Conservation (phyloP, 2,113 vertebrate species). For the Boleophthalmus pectinirostris region DNA sequence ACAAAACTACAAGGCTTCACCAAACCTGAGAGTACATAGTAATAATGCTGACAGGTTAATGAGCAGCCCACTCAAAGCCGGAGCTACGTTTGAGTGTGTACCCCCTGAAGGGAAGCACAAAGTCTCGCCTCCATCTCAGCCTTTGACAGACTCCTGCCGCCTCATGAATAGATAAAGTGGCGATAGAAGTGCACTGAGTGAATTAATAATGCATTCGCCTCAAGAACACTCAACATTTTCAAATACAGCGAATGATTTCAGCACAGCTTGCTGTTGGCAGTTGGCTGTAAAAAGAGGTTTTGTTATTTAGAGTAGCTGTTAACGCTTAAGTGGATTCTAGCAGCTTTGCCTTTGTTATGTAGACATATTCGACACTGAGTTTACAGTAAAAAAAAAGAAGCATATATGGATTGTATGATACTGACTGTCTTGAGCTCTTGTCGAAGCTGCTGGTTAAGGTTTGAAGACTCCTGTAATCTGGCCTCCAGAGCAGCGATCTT, state of each 20-base stretch:
- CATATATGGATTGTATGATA: background rate
- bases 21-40: background rate
- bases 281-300: background rate
- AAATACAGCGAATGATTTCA: conserved; percentile 5
- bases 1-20: background rate
- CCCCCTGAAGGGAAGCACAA: conserved; percentile 24
- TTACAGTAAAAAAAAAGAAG: background rate
- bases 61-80: background rate
- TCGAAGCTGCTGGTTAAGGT: conserved; percentile 95
- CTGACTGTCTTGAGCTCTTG: conserved; percentile 97
- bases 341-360: background rate
- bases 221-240: conserved; percentile 26
- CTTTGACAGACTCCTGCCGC: conserved; percentile 27
- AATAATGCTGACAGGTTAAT: background rate
- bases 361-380: background rate
- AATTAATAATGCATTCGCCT: conserved; percentile 51
- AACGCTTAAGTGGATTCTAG: background rate
- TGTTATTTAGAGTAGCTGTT: background rate
- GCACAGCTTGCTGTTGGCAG: conserved; percentile 12
- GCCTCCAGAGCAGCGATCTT: conserved; percentile 97
- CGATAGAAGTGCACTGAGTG: conserved; percentile 13
- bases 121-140: conserved; percentile 11
- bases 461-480: conserved; percentile 95
- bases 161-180: conserved; percentile 63
- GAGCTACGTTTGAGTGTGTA: conserved; percentile 1